Conservation (phyloP, 1,140 invertebrate genomes). For the Lepidotrigona ventralis region DNA sequence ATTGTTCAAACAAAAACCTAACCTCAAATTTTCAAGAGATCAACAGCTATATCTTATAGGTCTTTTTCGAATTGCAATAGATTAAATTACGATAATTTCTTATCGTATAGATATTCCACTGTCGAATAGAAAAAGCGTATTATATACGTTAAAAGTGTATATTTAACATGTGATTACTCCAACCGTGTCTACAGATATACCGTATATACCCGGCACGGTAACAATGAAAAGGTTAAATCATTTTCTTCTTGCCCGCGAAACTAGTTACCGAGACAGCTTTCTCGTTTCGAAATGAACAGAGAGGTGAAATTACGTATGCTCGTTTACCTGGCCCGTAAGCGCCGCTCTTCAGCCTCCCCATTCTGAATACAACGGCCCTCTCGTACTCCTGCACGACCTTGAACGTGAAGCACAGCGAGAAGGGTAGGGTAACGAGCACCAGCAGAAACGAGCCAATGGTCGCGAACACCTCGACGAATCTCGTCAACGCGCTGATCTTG, state of each 20-base stretch:
- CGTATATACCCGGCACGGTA: too few species aligned
- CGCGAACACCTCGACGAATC: constrained; percentile 89
- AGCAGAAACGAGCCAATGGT: constrained; percentile 89
- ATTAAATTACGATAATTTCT: too few species aligned
- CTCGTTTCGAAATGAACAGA: background rate
- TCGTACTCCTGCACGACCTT: constrained; percentile 92
- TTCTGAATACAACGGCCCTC: constrained; percentile 87
- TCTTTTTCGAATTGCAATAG: too few species aligned
- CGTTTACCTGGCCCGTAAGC: constrained; percentile 87
- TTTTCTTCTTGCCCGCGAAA: background rate
- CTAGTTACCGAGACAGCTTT: background rate
- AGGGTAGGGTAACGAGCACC: constrained; percentile 90
- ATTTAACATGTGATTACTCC: too few species aligned
- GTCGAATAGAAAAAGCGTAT: too few species aligned
- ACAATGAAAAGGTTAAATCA: background rate
- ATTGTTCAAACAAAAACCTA: too few species aligned
- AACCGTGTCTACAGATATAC: too few species aligned
- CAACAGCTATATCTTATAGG: too few species aligned
- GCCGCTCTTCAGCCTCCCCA: constrained; percentile 86
- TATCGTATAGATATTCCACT: too few species aligned
- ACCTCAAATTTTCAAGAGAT: too few species aligned
- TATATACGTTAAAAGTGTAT: too few species aligned
- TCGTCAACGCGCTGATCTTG: constrained; percentile 68
- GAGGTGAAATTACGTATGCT: background rate
- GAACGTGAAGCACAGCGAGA: constrained; percentile 92